These are phyloP conservation scores for Epicampocera succincta DNA, from an alignment of 2,888 invertebrate genomes.

Conservation along the genomic window DNA sequence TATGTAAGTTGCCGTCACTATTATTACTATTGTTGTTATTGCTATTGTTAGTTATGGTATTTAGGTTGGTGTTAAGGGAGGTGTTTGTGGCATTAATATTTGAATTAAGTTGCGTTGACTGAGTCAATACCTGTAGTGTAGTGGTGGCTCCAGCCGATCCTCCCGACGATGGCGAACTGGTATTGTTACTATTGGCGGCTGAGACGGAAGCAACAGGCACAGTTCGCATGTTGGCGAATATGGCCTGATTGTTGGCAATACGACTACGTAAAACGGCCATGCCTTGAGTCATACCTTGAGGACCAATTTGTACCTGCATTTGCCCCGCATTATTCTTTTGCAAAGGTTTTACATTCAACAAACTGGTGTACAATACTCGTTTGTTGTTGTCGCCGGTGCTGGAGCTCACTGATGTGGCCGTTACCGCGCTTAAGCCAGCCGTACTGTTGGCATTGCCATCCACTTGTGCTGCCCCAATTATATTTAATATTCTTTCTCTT, in stretches of 20 bases:
- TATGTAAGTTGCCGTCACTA: slow-evolving; percentile 54
- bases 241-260: slow-evolving; percentile 77
- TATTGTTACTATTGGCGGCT: slow-evolving; percentile 72
- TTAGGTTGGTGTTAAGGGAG: slow-evolving; percentile 31
- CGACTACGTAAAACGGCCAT: slow-evolving; percentile 76
- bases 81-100: slow-evolving; percentile 63
- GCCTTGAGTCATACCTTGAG: slow-evolving; percentile 75
- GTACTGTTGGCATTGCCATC: slow-evolving; percentile 50
- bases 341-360: slow-evolving; percentile 79
- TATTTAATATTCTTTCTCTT: slow-evolving; percentile 74
- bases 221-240: slow-evolving; percentile 76
- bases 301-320: slow-evolving; percentile 79
- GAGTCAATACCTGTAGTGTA: slow-evolving; percentile 69
- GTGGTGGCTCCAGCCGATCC: slow-evolving; percentile 37
- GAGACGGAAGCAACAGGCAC: slow-evolving; percentile 75
- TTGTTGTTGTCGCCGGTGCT: slow-evolving; percentile 72
- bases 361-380: slow-evolving; percentile 80
- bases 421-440: not conserved
- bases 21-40: slow-evolving; percentile 59
- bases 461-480: slow-evolving; percentile 71
- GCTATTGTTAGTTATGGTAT: slow-evolving; percentile 56
- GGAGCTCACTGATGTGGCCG: slow-evolving; percentile 62
- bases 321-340: slow-evolving; percentile 80
- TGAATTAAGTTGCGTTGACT: slow-evolving; percentile 56
- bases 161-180: slow-evolving; percentile 17